A percentile compares a stretch with the other conserved stretches of the same genome.
These are phyloP conservation scores for Gallinago stenura DNA, from an alignment of 2,797 vertebrate genomes.

Conservation along the genomic window DNA sequence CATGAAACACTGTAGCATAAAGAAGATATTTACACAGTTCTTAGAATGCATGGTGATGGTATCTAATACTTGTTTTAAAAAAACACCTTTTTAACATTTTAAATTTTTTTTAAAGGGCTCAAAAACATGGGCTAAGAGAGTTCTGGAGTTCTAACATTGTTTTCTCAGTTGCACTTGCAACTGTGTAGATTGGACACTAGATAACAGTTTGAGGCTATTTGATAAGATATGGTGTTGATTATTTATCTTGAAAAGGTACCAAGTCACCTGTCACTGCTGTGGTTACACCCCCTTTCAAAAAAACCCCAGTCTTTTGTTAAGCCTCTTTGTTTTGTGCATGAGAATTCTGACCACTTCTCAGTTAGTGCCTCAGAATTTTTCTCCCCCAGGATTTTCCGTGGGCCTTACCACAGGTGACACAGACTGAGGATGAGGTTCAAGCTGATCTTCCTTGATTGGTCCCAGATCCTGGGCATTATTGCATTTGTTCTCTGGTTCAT, in stretches of 20 bases:
- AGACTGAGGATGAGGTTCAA: background rate
- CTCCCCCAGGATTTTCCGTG: background rate
- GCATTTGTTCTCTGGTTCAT: background rate
- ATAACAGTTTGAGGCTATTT: background rate
- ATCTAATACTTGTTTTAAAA: background rate
- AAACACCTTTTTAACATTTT: background rate
- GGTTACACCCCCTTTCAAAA: background rate
- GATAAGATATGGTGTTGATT: background rate
- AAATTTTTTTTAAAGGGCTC: background rate
- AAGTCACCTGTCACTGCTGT: background rate
- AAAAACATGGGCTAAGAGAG: accelerated
- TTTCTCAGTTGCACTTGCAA: background rate
- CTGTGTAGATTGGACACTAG: background rate
- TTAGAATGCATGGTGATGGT: background rate
- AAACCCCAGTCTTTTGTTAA: background rate
- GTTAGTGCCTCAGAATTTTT: background rate
- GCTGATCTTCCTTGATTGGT: background rate
- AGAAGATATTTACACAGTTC: background rate
- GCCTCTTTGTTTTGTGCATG: background rate
- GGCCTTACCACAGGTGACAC: background rate
- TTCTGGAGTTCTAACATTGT: background rate
- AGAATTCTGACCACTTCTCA: background rate
- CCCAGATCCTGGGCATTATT: background rate
- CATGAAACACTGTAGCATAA: background rate
- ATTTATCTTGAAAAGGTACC: background rate